Evolutionary conservation across 1,140 invertebrate genomes (phyloP).

Genomic region (Meloidogyne exigua): DNA sequence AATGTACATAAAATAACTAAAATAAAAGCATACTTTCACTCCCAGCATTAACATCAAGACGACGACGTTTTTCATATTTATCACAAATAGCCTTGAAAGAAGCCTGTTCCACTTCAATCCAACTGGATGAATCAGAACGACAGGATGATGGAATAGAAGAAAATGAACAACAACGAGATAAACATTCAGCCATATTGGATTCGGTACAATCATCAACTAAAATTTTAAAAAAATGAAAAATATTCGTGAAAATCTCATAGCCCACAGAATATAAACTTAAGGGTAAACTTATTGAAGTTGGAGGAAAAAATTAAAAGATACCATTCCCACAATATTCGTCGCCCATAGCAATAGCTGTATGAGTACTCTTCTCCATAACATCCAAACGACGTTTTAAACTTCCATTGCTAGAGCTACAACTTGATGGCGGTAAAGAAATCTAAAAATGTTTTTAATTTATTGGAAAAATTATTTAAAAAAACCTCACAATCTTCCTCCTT

Average conservation of each 20-base stretch:
- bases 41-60: slow-evolving; percentile 6
- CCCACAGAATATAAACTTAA: too few relatives aligned
- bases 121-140: background rate
- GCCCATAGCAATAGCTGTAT: background rate
- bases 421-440: background rate
- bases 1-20: background rate
- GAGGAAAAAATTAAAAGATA: too few relatives aligned
- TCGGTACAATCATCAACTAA: background rate
- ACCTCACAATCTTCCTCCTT: background rate
- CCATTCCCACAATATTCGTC: background rate
- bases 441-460: too few relatives aligned
- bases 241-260: too few relatives aligned
- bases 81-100: slow-evolving; percentile 31
- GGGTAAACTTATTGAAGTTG: too few relatives aligned
- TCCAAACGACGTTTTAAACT: background rate
- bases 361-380: background rate
- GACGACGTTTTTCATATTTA: slow-evolving; percentile 28
- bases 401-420: background rate
- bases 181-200: background rate
- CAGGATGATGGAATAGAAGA: slow-evolving; percentile 18
- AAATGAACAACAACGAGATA: background rate
- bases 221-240: too few relatives aligned
- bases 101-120: slow-evolving; percentile 36
- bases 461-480: background rate
- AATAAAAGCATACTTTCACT: background rate